Base-by-base conservation (phyloP, 2,888 invertebrate genomes). In the Nudaria mundana region DNA sequence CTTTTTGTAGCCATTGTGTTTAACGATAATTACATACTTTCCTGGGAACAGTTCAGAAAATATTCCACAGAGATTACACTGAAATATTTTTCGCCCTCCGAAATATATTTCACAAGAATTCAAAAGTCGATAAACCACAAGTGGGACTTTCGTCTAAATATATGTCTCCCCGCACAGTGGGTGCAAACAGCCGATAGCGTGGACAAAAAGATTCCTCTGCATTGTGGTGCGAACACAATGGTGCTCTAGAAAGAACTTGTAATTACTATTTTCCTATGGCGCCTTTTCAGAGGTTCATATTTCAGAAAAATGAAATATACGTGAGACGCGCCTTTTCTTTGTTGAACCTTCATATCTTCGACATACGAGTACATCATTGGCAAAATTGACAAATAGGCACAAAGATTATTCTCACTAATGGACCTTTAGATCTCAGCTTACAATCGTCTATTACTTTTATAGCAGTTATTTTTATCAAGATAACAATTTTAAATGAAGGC, bases 221-320 rank as follows among this genome's bases (percentile, higher is more conserved):
- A 87, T 88, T 88, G 88, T 87, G 76, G 62, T 44, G 54, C 49
- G 45, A 48, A 66, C 76, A 88, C 88, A 87, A 87, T 85, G 64
- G 74, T 66, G 56, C 67, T 63, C 70, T 60, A 67, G 79, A 74
- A 73, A 73, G 77, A 81, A 83, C 77, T 86, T 88, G 85, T 87
- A 88, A 88, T 88, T 88, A 88, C 87, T 83, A 84, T 83, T 85
- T 85, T 84, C 84, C 86, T 80, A 76, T 75, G 68, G 68, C 71
- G 72, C 71, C 82, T 81, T 85, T 84, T 83, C 79, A 79, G 64
- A 63, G 76, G 69, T 77, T 72, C 80, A 81, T 83, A 82, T 84
- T 86, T 82, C 80, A 78, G 67, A 73, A 77, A 77, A 83, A 79
- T 79, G 71, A 74, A 71, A 80, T 78, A 76, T 76, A 76, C 71